phyloP scores from a whole-genome alignment of 2,113 vertebrate genomes.

The Athene noctua region DNA sequence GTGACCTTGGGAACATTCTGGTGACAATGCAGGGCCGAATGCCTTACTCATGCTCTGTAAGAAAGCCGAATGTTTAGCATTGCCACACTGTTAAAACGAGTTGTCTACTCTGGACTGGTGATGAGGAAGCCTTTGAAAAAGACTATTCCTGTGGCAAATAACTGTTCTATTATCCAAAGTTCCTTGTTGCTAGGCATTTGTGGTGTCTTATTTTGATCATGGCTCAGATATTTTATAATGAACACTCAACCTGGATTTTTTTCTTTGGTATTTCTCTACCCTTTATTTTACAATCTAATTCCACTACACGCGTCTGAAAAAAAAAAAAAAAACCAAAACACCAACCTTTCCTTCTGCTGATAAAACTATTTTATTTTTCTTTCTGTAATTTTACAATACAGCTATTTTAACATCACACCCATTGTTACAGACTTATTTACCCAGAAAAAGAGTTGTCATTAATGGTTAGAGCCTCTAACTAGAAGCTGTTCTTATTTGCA shows the following conservation, averaged over 20 bases:
- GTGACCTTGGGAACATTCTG: not conserved
- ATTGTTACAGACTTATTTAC: not conserved
- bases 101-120: not conserved
- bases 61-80: not conserved
- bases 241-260: not conserved
- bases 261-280: not conserved
- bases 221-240: not conserved
- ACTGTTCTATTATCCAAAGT: not conserved
- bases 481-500: not conserved
- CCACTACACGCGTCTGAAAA: not conserved
- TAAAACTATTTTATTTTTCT: not conserved
- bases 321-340: not conserved
- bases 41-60: not conserved
- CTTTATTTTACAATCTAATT: not conserved
- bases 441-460: not conserved
- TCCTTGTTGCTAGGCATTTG: not conserved
- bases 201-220: not conserved
- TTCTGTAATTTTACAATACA: not conserved
- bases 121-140: conserved; percentile 8
- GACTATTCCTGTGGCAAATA: not conserved
- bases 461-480: not conserved
- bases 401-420: not conserved
- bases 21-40: not conserved
- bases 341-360: not conserved
- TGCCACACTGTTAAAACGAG: not conserved